These are phyloP conservation scores for Hoplodrina blanda DNA, from an alignment of 2,888 invertebrate species.

Conservation along the genomic window DNA sequence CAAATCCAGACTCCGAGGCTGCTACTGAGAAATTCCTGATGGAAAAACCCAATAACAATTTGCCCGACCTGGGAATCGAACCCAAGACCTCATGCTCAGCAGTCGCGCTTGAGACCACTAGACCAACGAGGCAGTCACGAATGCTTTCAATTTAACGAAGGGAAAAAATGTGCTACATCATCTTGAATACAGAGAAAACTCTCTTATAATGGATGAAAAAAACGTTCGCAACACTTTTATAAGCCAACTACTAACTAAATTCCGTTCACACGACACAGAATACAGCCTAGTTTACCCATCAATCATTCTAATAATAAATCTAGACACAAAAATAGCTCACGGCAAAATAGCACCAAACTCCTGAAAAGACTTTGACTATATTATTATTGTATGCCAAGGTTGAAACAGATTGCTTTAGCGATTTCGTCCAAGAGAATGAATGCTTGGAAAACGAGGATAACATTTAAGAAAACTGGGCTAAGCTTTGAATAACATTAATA, in stretches of 20 bases:
- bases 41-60: too few relatives aligned
- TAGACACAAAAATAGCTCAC: slow-evolving; percentile 34
- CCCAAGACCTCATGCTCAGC: too few relatives aligned
- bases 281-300: slow-evolving; percentile 34
- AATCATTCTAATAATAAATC: slow-evolving; percentile 52
- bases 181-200: slow-evolving; percentile 2
- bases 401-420: slow-evolving; percentile 26
- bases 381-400: slow-evolving; percentile 34
- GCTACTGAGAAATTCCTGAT: too few relatives aligned
- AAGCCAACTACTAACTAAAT: slow-evolving; percentile 25
- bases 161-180: not conserved
- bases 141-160: not conserved
- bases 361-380: slow-evolving; percentile 24
- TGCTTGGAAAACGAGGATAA: slow-evolving; percentile 10
- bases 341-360: slow-evolving; percentile 27
- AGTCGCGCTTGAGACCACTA: too few relatives aligned
- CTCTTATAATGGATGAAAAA: not conserved
- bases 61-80: too few relatives aligned
- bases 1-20: too few relatives aligned
- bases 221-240: slow-evolving; percentile 3
- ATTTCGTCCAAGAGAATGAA: slow-evolving; percentile 13
- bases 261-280: slow-evolving; percentile 18
- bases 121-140: not conserved
- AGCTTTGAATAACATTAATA: slow-evolving; percentile 41
- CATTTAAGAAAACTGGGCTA: slow-evolving; percentile 29